Percentiles rank a stretch among this genome's conserved stretches.
Evolutionary conservation across 2,888 invertebrate species (phyloP).

Genomic region (Protula sp.): DNA sequence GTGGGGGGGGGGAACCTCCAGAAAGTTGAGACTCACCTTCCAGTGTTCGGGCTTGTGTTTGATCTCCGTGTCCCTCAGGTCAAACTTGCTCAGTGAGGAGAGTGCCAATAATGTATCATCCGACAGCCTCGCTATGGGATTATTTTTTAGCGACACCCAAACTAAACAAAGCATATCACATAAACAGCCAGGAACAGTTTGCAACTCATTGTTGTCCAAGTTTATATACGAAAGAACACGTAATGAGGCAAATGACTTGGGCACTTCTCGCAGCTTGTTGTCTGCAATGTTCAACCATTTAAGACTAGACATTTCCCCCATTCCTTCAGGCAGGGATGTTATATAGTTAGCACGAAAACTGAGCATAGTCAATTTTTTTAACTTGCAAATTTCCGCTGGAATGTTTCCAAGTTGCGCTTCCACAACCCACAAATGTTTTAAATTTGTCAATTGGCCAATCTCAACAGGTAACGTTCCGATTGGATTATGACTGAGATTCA

Average conservation of each 20-base stretch:
- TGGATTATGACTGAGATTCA: conserved; percentile 34
- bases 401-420: conserved; percentile 36
- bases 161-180: conserved; percentile 29
- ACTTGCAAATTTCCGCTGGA: conserved; percentile 35
- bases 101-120: conserved; percentile 43
- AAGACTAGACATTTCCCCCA: conserved; percentile 31
- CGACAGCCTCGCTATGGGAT: conserved; percentile 29
- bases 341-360: conserved; percentile 38
- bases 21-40: background rate
- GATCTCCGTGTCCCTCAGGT: conserved; percentile 39
- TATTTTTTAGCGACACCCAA: conserved; percentile 34
- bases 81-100: conserved; percentile 40
- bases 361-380: conserved; percentile 35
- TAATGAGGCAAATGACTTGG: conserved; percentile 29
- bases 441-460: conserved; percentile 33
- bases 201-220: conserved; percentile 38
- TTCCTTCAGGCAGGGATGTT: conserved; percentile 30
- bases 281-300: conserved; percentile 45
- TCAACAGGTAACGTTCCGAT: conserved; percentile 37
- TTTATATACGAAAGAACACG: conserved; percentile 36
- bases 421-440: conserved; percentile 43
- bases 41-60: background rate
- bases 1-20: too few species aligned
- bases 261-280: conserved; percentile 38
- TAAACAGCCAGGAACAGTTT: conserved; percentile 34